Evolutionary conservation across 2,113 vertebrate species (phyloP), one percentile per base, ranked within the genome.

Genomic region (Typhlomys cinereus): DNA sequence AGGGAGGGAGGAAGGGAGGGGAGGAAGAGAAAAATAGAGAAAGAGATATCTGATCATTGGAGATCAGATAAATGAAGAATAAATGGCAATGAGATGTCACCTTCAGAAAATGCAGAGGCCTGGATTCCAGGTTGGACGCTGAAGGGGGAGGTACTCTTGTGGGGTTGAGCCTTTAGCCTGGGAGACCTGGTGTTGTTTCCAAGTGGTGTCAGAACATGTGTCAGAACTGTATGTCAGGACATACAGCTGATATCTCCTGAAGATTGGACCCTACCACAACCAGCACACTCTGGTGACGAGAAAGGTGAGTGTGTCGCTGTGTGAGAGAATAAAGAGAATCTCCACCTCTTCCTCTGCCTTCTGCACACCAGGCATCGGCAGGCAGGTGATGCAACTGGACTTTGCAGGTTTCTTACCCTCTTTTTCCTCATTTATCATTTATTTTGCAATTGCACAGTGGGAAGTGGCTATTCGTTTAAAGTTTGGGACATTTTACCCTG

Each of bases 381-480:
- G 66, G 27, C 61, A 87, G 46, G 36, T 69, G 74, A 88, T 21
- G 62, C 29, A 36, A 74, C 29, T 85, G 48, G 48, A 67, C 50
- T 78, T 92, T 92, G 82, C 31, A 84, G 44, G 18, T 81, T 80
- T 93, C 41, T 18, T 44, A 54, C 4, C 62, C 23, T 80, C 78
- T 41, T 75, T 14, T 89, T 87, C 48, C 29, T 78, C 31, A 76
- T 46, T 85, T 80, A 86, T 78, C 34, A 85, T 64, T 44, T 23
- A 11, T 46, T 75, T 48, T 92, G 4, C 66, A 64, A n/a, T 83
- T 84, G 70, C 78, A 70, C 70, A 87, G 88, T 93, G 13, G 18
- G n/a, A 81, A 50, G 59, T 59, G 71, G 18, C 17, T 46, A 39
- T 48, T 61, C 71, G 52, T 69, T 88, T 88, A 67, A 71, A 92